Conservation (phyloP, 2,113 vertebrate species). For the Heliornis fulica region DNA sequence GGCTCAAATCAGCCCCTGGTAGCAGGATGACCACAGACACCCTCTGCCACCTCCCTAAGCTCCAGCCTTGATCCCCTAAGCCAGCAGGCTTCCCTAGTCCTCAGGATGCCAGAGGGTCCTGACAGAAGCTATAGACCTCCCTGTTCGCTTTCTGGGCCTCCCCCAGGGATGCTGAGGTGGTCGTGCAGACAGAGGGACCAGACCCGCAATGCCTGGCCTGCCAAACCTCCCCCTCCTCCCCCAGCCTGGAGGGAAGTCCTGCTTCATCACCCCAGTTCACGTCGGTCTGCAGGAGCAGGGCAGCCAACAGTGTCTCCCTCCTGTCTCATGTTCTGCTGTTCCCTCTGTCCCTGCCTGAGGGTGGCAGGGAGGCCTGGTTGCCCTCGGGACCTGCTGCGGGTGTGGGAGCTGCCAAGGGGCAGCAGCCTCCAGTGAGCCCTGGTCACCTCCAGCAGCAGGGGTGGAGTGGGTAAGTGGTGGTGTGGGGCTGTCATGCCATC, state of each 20-base stretch:
- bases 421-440: fast-evolving
- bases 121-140: neutral
- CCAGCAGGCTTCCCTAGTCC: neutral
- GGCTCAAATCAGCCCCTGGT: neutral
- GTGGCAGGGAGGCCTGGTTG: neutral
- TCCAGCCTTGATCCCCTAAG: neutral
- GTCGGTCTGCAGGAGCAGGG: neutral
- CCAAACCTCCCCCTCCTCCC: too few species aligned
- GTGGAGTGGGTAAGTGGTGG: neutral
- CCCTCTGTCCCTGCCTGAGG: neutral
- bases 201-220: neutral
- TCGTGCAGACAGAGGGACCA: neutral
- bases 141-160: neutral
- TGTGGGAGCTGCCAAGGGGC: neutral
- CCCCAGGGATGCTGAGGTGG: neutral
- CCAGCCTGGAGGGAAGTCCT: neutral
- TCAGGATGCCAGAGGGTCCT: neutral
- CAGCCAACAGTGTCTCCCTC: neutral
- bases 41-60: neutral
- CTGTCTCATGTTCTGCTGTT: neutral
- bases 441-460: neutral
- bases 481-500: fast-evolving
- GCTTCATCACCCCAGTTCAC: fast-evolving
- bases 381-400: neutral
- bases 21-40: neutral